phyloP scores from a whole-genome alignment of 2,113 vertebrate species.

The Stercorarius parasiticus region DNA sequence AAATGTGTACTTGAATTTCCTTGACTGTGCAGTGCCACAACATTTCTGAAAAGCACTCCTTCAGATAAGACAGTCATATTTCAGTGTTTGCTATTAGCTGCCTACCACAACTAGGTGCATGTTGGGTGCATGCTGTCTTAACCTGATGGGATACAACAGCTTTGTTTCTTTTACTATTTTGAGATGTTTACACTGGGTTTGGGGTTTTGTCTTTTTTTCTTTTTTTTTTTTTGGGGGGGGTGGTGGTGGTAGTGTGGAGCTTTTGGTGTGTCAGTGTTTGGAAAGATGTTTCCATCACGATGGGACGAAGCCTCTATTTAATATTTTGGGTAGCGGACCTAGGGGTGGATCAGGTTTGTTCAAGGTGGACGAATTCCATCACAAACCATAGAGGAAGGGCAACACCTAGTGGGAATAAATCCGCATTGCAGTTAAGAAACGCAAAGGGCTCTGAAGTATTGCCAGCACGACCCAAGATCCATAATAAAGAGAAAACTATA shows the following conservation, averaged over 20 bases:
- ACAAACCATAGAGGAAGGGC: conserved; percentile 42
- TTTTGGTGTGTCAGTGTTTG: neutral
- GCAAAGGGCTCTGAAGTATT: neutral
- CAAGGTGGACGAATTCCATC: neutral
- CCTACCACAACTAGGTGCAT: neutral
- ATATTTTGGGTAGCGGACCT: neutral
- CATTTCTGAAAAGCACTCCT: neutral
- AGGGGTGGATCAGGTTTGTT: neutral
- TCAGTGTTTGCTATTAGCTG: neutral
- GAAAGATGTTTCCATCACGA: neutral
- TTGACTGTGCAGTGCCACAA: neutral
- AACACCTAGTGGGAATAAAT: conserved; percentile 63
- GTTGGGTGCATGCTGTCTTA: neutral
- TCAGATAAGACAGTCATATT: neutral
- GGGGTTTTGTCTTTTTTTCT: neutral
- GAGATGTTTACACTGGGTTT: neutral
- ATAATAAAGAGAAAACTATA: neutral
- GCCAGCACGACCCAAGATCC: neutral
- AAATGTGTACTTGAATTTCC: neutral
- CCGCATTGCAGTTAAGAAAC: neutral
- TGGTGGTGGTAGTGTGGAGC: rapidly evolving
- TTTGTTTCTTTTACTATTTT: neutral
- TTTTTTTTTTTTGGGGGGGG: neutral
- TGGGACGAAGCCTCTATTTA: neutral
- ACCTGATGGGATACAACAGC: neutral